A percentile compares a stretch with the other conserved stretches of the same genome.
These are phyloP conservation scores for Suillia variegata DNA, from an alignment of 2,888 invertebrate genomes.

Conservation along the genomic window DNA sequence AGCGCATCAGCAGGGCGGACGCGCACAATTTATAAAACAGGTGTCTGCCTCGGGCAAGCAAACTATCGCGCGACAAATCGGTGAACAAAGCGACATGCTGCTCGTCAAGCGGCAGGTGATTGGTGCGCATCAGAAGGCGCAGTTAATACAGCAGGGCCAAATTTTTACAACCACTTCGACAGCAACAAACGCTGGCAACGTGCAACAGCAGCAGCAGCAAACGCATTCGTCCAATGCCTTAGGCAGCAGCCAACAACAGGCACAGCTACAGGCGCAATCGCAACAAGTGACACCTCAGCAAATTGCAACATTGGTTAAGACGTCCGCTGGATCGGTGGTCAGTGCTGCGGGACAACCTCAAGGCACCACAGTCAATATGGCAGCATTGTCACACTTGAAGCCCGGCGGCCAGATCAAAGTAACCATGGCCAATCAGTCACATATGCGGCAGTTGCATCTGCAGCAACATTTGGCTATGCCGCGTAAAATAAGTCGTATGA, in stretches of 20 bases:
- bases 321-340: conserved; percentile 56
- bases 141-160: conserved; percentile 63
- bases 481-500: conserved; percentile 69
- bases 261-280: conserved; percentile 53
- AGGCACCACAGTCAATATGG: conserved; percentile 55
- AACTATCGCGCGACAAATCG: conserved; percentile 63
- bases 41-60: conserved; percentile 60
- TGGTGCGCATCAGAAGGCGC: conserved; percentile 56
- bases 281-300: conserved; percentile 53
- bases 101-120: conserved; percentile 65
- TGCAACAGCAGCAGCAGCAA: conserved; percentile 54
- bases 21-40: conserved; percentile 61
- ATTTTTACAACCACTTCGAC: conserved; percentile 62
- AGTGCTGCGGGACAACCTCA: conserved; percentile 44
- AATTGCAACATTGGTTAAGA: conserved; percentile 58
- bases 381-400: conserved; percentile 58
- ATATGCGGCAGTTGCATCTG: conserved; percentile 70
- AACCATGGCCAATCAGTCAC: conserved; percentile 68
- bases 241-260: conserved; percentile 61
- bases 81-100: conserved; percentile 67
- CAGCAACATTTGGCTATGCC: conserved; percentile 66
- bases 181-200: conserved; percentile 60
- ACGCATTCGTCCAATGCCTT: conserved; percentile 34
- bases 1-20: conserved; percentile 58
- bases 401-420: conserved; percentile 62